phyloP scores from a whole-genome alignment of 2,888 invertebrate genomes.

The Caenorhabditis zanzibari region DNA sequence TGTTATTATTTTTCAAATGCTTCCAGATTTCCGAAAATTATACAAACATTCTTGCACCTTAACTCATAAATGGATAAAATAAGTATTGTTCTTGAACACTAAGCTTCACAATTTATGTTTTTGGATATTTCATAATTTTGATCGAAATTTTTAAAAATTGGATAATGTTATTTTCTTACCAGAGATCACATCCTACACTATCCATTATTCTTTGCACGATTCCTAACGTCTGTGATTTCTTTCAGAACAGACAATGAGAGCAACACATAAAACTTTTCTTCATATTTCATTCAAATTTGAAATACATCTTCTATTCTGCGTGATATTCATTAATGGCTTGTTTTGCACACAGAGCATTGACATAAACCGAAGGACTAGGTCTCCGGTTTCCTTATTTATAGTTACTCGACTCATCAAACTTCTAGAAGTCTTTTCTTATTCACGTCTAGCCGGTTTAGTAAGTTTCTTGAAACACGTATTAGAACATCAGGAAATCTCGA shows the following conservation, averaged over 20 bases:
- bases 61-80: no score
- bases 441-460: constrained; percentile 8
- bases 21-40: no score
- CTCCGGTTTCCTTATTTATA: constrained; percentile 26
- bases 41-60: no score
- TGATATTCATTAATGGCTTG: constrained; percentile 34
- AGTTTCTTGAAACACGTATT: constrained; percentile 3
- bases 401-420: background rate
- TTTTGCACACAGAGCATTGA: constrained; percentile 23
- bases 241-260: background rate
- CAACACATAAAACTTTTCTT: background rate
- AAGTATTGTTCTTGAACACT: no score
- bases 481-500: constrained; percentile 3
- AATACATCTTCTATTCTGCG: background rate
- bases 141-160: no score
- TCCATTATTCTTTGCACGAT: background rate
- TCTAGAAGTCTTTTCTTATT: background rate
- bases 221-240: background rate
- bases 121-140: no score
- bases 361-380: constrained; percentile 22
- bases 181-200: no score
- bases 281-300: constrained; percentile 13
- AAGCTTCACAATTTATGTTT: no score
- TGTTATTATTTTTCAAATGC: no score
- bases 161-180: no score